Percentiles rank a stretch among this genome's conserved stretches.
These are phyloP conservation scores for Sisyra nigra DNA, from an alignment of 2,888 invertebrate species.

Conservation along the genomic window DNA sequence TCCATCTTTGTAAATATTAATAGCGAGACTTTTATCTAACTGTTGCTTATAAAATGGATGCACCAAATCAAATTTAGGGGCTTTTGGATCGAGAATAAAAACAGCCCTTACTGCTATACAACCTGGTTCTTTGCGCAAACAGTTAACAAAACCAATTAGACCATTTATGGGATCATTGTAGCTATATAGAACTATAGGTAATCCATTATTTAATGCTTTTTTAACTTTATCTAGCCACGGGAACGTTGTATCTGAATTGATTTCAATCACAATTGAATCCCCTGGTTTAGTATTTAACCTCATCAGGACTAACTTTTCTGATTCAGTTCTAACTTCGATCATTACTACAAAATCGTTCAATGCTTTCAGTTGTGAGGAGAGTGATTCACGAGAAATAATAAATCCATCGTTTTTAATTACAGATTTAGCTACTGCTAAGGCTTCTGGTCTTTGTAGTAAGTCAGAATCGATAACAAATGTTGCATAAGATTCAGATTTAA, in stretches of 20 bases:
- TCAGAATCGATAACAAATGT: conserved; percentile 20
- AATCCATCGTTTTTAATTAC: conserved; percentile 41
- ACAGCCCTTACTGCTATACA: conserved; percentile 38
- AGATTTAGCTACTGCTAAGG: conserved; percentile 27
- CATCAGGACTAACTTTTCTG: conserved; percentile 37
- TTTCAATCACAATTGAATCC: conserved; percentile 30
- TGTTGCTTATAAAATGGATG: conserved; percentile 49
- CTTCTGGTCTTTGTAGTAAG: conserved; percentile 32
- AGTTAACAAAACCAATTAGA: conserved; percentile 73
- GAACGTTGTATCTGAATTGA: conserved; percentile 23
- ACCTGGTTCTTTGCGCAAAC: conserved; percentile 58
- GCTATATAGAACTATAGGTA: conserved; percentile 43
- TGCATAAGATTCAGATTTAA: conserved; percentile 22
- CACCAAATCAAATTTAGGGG: conserved; percentile 46
- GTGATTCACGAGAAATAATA: conserved; percentile 40
- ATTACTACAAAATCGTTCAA: conserved; percentile 32
- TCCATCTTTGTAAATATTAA: conserved; percentile 56
- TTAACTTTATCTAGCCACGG: conserved; percentile 35
- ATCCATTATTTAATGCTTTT: conserved; percentile 20
- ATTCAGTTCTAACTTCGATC: conserved; percentile 29
- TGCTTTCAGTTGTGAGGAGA: conserved; percentile 27
- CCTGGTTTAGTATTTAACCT: conserved; percentile 24
- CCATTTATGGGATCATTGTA: conserved; percentile 58
- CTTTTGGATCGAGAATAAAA: conserved; percentile 42
- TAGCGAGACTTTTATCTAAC: conserved; percentile 52